Evolutionary conservation across 2,113 vertebrate genomes (phyloP), one percentile per base, ranked within the genome.

Genomic region (Stegostoma tigrinum): DNA sequence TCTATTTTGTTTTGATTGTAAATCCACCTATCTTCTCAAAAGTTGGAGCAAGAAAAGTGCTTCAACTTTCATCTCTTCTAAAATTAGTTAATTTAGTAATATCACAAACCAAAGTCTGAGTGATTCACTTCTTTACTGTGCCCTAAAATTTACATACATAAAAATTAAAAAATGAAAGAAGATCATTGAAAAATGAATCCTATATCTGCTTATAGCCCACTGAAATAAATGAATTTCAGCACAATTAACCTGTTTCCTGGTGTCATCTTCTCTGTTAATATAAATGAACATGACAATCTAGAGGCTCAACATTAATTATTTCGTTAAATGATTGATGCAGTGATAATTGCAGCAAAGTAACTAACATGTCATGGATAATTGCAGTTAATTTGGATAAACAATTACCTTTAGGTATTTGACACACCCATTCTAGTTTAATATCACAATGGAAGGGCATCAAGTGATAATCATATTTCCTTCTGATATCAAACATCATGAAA

Each of bases 371-470:
- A 68, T 14, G 0, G 34, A 72, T 1, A 95, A 52, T 30, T 72
- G 10, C 0, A 95, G 61, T 91, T 66, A 66, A 93, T 19, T 21
- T 38, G 45, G 42, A 72, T 30, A 70, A 95, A 48, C 15, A 30
- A 52, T 98, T 97, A 99, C 99, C 99, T 96, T 98, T 98, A 78
- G 98, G 97, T 96, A 99, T 98, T 97, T 99, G 99, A 96, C 99
- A 99, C 95, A 98, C 98, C 98, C 98, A 99, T 96, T 99, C 99
- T 38, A 99, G 98, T 95, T 96, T 97, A 89, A 97, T 97, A 24
- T 98, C 98, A 96, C 99, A 99, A 96, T 98, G 98, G 96, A 99
- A 99, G 42, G 98, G 98, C 5, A 96, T 98, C 96, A 98, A 97
- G 55, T 97, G 98, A 97, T 98, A 98, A 38, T 97, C 96, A 2